Evolutionary conservation across 1,140 invertebrate genomes (phyloP).

Genomic region (Bombyx mori): ASM3026992v2 NC_085116.1:6276501-6277000

Average conservation of each 20-base stretch:
- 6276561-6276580: conserved; percentile 61
- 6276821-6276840: neutral
- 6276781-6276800: conserved; percentile 17
- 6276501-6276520: conserved; percentile 49
- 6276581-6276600: conserved; percentile 64
- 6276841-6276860: conserved; percentile 4
- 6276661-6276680: conserved; percentile 26
- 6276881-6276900: conserved; percentile 1
- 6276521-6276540: conserved; percentile 51
- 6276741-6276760: conserved; percentile 4
- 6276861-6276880: too few species aligned
- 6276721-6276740: too few species aligned
- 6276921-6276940: conserved; percentile 34
- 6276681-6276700: too few species aligned
- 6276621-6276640: conserved; percentile 52
- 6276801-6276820: neutral
- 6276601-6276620: conserved; percentile 45
- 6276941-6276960: conserved; percentile 17
- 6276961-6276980: conserved; percentile 32
- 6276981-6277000: conserved; percentile 35
- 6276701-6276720: conserved; percentile 2
- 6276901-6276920: conserved; percentile 28
- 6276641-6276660: conserved; percentile 41
- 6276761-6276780: conserved; percentile 15
- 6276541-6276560: conserved; percentile 68